A percentile compares a stretch with the other conserved stretches of the same genome.
phyloP scores from a whole-genome alignment of 2,113 vertebrate species.

The Protobothrops mucrosquamatus region DNA sequence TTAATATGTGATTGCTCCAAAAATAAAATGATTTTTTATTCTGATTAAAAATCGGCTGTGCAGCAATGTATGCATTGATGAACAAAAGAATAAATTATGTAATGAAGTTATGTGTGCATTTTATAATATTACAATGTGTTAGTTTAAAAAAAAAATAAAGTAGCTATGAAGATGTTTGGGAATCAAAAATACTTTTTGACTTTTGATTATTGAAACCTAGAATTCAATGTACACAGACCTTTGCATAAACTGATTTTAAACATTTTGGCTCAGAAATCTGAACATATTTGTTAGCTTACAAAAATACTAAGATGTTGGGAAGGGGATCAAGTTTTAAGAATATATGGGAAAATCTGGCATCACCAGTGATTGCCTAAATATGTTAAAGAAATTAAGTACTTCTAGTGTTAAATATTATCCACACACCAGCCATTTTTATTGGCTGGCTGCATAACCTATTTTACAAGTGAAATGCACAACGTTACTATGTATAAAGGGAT shows the following conservation, averaged over 20 bases:
- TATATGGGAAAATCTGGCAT: constrained; percentile 67
- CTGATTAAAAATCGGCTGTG: constrained; percentile 1
- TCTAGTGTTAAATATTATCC: constrained; percentile 78
- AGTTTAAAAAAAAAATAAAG: constrained; percentile 56
- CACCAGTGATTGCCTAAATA: constrained; percentile 63
- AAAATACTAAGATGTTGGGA: constrained; percentile 15
- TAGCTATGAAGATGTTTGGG: constrained; percentile 58
- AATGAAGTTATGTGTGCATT: constrained; percentile 24
- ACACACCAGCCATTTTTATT: constrained; percentile 74
- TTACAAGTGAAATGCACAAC: constrained; percentile 75
- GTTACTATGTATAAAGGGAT: constrained; percentile 76
- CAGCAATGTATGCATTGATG: neutral
- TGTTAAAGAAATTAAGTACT: constrained; percentile 72
- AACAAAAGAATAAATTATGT: constrained; percentile 18
- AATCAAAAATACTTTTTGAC: constrained; percentile 54
- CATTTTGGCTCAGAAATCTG: constrained; percentile 57
- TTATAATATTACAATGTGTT: constrained; percentile 37
- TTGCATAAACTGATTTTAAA: constrained; percentile 46
- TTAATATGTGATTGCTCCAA: constrained; percentile 33
- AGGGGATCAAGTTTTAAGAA: constrained; percentile 44
- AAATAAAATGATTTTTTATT: constrained; percentile 8
- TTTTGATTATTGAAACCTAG: constrained; percentile 64
- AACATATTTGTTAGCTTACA: constrained; percentile 61
- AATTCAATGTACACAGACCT: constrained; percentile 42
- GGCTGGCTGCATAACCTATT: constrained; percentile 72